Percentiles rank a stretch among this genome's conserved stretches.
These are phyloP conservation scores for Anodontia alba DNA, from an alignment of 2,888 invertebrate species.

Conservation along the genomic window DNA sequence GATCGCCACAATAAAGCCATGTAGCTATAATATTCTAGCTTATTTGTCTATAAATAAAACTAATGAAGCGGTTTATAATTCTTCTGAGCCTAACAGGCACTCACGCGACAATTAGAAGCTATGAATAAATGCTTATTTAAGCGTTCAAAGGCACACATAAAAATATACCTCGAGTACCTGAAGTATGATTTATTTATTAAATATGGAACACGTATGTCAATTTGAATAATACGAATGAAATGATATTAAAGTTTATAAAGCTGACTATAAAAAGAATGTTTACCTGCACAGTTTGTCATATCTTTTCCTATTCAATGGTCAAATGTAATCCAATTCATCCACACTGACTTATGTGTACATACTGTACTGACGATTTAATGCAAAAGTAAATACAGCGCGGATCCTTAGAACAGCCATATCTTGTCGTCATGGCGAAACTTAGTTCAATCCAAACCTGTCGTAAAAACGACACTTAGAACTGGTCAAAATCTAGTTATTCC, in stretches of 20 bases:
- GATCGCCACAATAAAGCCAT: neutral
- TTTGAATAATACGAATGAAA: neutral
- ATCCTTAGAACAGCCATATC: neutral
- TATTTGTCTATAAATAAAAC: neutral
- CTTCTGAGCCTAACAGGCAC: neutral
- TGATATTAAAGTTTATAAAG: neutral
- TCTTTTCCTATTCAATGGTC: conserved; percentile 3
- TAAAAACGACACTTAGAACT: neutral
- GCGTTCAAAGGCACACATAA: too few relatives aligned
- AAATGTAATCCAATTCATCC: conserved; percentile 7
- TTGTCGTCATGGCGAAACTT: neutral
- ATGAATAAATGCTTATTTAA: neutral
- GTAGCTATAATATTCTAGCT: neutral
- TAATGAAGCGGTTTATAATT: conserved; percentile 17
- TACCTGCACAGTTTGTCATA: conserved; percentile 6
- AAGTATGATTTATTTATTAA: too few relatives aligned
- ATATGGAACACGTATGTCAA: too few relatives aligned
- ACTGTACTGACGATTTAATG: neutral
- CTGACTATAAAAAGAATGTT: neutral
- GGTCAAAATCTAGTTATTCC: too few relatives aligned
- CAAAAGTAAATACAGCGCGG: neutral
- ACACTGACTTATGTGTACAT: conserved; percentile 1
- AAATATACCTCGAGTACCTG: too few relatives aligned
- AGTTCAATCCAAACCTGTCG: neutral
- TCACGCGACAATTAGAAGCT: conserved; percentile 6